Evolutionary conservation across 1,140 invertebrate species (phyloP).

Genomic region (Telenomus remus): DNA sequence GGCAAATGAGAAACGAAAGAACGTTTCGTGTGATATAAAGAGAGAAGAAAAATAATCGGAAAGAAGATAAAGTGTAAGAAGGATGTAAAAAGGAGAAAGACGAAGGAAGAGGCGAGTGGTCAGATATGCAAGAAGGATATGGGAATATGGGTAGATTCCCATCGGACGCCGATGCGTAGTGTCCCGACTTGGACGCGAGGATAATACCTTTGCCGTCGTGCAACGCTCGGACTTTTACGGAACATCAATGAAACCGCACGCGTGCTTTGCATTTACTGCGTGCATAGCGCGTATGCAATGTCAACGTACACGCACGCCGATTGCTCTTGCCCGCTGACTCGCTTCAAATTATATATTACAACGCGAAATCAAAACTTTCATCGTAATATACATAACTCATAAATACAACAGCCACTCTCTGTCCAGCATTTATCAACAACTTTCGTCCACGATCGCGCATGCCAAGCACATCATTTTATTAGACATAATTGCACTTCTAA

Average conservation of each 20-base stretch:
- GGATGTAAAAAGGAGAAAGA: conserved; percentile 38
- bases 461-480: neutral
- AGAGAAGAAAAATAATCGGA: conserved; percentile 42
- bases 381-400: conserved; percentile 25
- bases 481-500: neutral
- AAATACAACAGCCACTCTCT: neutral
- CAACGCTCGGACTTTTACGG: conserved; percentile 58
- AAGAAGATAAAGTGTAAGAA: conserved; percentile 44
- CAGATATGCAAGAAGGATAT: conserved; percentile 58
- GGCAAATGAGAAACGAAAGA: conserved; percentile 8
- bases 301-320: conserved; percentile 47
- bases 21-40: conserved; percentile 33
- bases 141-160: conserved; percentile 62
- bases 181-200: conserved; percentile 52
- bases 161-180: conserved; percentile 57
- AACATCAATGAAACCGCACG: conserved; percentile 63
- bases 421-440: neutral
- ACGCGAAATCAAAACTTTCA: conserved; percentile 40
- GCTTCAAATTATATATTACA: conserved; percentile 40
- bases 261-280: conserved; percentile 61
- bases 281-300: conserved; percentile 54
- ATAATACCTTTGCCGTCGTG: conserved; percentile 62
- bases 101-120: conserved; percentile 37
- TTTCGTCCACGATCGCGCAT: no score
- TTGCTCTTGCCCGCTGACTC: conserved; percentile 41